phyloP scores from a whole-genome alignment of 2,797 vertebrate genomes.

The Morelia viridis region DNA sequence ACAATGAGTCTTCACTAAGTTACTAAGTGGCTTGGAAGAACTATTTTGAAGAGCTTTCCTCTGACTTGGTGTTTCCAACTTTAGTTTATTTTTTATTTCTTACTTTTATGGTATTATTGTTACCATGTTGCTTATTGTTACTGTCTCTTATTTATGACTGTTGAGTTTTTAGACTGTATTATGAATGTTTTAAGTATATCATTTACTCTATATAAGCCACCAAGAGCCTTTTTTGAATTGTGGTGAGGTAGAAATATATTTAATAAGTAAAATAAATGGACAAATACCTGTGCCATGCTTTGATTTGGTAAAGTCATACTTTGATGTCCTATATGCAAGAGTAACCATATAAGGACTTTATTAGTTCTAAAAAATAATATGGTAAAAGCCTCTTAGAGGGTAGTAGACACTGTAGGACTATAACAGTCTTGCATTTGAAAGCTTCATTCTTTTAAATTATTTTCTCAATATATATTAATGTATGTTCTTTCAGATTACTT shows the following conservation, averaged over 20 bases:
- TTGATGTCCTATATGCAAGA: neutral
- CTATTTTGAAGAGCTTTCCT: neutral
- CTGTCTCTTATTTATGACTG: neutral
- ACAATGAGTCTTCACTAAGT: neutral
- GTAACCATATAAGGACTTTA: neutral
- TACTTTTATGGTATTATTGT: neutral
- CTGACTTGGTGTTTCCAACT: neutral
- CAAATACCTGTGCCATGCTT: neutral
- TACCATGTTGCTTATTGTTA: neutral
- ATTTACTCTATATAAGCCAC: neutral
- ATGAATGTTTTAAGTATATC: neutral
- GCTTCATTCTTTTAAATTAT: neutral
- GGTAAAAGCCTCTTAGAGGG: neutral
- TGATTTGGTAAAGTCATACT: neutral
- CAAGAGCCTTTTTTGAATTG: neutral
- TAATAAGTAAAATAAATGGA: neutral
- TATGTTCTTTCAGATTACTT: neutral
- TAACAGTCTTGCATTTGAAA: neutral
- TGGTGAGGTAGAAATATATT: neutral
- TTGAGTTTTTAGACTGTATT: no score
- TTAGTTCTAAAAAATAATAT: neutral
- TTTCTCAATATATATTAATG: neutral
- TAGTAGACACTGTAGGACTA: neutral
- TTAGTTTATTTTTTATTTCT: neutral
- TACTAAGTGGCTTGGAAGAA: neutral